A percentile compares a stretch with the other conserved stretches of the same genome.
These are phyloP conservation scores for Homarus americanus DNA, from an alignment of 1,140 invertebrate species.

Conservation along the genomic window DNA sequence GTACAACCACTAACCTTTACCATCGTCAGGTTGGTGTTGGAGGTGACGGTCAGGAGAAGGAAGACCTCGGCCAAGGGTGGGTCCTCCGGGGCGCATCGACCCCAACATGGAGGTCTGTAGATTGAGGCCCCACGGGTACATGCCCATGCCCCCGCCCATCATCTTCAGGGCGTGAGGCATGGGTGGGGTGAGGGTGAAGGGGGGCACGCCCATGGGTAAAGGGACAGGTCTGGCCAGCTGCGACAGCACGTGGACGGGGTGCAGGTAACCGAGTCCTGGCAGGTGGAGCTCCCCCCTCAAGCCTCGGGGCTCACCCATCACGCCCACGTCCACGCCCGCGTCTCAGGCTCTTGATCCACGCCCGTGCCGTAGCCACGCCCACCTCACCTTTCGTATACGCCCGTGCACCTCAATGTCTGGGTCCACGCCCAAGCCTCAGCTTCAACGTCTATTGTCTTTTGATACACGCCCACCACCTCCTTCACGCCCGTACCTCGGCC, in stretches of 20 bases:
- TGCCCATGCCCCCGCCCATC: slow-evolving; percentile 64
- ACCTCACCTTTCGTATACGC: no score
- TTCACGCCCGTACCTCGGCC: no score
- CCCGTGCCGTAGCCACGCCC: neutral
- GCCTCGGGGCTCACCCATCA: slow-evolving; percentile 61
- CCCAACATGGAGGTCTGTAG: slow-evolving; percentile 46
- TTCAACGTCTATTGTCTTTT: no score
- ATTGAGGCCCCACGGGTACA: slow-evolving; percentile 63
- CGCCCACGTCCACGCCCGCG: slow-evolving; percentile 46
- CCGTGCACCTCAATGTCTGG: neutral
- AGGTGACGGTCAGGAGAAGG: slow-evolving; percentile 40
- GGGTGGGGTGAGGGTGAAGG: slow-evolving; percentile 59
- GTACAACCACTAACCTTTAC: slow-evolving; percentile 51
- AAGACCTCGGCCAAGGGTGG: slow-evolving; percentile 18
- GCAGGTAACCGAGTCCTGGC: slow-evolving; percentile 49
- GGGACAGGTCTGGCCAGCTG: slow-evolving; percentile 56
- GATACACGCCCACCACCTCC: no score
- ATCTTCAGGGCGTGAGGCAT: slow-evolving; percentile 68
- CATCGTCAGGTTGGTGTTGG: slow-evolving; percentile 43
- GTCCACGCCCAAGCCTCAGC: no score
- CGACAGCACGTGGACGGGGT: slow-evolving; percentile 61
- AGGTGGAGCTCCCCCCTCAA: slow-evolving; percentile 51
- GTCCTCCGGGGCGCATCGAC: slow-evolving; percentile 38
- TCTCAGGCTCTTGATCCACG: neutral
- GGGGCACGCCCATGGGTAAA: slow-evolving; percentile 59